A percentile compares a stretch with the other conserved stretches of the same genome.
Conservation (phyloP, 2,888 invertebrate species). For the Priocnemis perturbator region DNA sequence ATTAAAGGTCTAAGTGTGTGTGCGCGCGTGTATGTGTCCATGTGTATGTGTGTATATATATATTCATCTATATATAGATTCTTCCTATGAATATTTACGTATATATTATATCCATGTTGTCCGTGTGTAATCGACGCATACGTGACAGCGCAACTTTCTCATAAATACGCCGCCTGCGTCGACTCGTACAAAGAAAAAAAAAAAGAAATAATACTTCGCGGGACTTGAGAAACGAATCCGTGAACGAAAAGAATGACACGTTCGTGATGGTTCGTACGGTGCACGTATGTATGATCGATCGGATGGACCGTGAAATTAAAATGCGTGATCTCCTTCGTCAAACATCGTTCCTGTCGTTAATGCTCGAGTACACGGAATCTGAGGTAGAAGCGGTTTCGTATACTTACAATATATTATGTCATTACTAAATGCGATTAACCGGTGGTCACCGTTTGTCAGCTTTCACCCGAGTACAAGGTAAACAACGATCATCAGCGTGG, state of each 20-base stretch:
- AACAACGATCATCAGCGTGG: too few species aligned
- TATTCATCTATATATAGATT: slow-evolving; percentile 6
- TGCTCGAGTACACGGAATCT: slow-evolving; percentile 31
- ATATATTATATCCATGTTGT: not conserved
- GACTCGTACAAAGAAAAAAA: not conserved
- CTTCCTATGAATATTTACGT: not conserved
- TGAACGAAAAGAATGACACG: not conserved
- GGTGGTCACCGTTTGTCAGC: not conserved
- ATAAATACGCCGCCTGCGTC: not conserved
- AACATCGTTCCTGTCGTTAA: too few species aligned
- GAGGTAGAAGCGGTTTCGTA: slow-evolving; percentile 71
- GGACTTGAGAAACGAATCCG: slow-evolving; percentile 3
- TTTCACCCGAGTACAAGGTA: slow-evolving; percentile 7
- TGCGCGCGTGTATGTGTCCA: slow-evolving; percentile 14
- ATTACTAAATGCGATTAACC: slow-evolving; percentile 13
- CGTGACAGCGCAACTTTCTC: not conserved
- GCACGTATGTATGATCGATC: too few species aligned
- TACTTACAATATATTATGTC: slow-evolving; percentile 44
- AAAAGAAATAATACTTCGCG: slow-evolving; percentile 1
- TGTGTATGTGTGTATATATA: slow-evolving; percentile 14
- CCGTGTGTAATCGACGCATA: not conserved
- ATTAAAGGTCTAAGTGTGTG: slow-evolving; percentile 3
- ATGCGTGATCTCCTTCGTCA: too few species aligned
- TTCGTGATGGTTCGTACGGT: not conserved
- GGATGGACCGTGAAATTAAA: too few species aligned